phyloP scores from a whole-genome alignment of 2,113 vertebrate species.

The Procavia capensis region DNA sequence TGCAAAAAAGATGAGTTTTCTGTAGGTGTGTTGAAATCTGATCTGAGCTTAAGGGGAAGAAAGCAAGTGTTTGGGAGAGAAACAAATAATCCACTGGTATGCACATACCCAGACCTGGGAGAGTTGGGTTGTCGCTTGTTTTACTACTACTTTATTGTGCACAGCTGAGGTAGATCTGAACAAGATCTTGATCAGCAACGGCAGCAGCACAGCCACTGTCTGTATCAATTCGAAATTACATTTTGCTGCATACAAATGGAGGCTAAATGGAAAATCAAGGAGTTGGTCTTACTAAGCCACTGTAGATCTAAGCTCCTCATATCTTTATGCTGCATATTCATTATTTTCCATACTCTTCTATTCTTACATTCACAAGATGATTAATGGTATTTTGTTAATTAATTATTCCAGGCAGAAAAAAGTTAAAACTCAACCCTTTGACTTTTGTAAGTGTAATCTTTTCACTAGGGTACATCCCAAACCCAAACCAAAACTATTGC shows the following conservation, averaged over 20 bases:
- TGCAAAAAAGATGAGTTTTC: constrained; percentile 28
- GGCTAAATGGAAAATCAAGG: background rate
- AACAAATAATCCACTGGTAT: background rate
- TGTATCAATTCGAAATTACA: background rate
- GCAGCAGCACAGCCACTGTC: background rate
- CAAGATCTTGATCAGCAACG: background rate
- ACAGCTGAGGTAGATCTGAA: background rate
- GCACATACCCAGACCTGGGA: background rate
- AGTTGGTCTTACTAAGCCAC: background rate
- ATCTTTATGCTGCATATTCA: background rate
- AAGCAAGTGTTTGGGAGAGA: background rate
- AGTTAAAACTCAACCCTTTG: background rate
- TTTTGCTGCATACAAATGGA: background rate
- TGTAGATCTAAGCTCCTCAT: background rate
- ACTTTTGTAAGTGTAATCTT: background rate
- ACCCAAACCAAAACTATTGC: too few species aligned
- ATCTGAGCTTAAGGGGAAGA: background rate
- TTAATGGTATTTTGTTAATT: background rate
- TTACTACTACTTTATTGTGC: background rate
- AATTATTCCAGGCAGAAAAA: background rate
- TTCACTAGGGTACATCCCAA: background rate
- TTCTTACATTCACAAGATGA: background rate
- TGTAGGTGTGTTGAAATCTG: background rate
- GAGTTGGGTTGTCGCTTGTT: background rate
- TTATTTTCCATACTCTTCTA: background rate